Evolutionary conservation across 2,888 invertebrate species (phyloP).

Genomic region (Agrenia bidenticulata): DNA sequence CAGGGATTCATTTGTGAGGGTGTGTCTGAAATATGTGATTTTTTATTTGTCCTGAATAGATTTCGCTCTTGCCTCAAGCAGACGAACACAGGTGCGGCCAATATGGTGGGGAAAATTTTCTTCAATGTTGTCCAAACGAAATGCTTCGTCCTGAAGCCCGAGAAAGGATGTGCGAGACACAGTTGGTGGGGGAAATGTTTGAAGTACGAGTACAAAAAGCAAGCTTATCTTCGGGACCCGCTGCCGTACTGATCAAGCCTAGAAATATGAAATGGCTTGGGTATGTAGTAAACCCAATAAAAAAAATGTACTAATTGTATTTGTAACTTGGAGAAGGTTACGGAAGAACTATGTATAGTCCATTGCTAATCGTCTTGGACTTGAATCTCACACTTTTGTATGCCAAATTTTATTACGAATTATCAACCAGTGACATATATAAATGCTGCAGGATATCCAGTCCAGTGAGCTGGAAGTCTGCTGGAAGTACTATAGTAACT

Average conservation of each 20-base stretch:
- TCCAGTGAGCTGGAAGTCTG: too few relatives aligned
- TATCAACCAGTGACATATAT: too few relatives aligned
- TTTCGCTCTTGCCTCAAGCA: conserved; percentile 90
- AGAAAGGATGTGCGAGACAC: conserved; percentile 72
- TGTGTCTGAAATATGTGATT: too few relatives aligned
- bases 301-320: not conserved
- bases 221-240: conserved; percentile 67
- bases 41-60: too few relatives aligned
- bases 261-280: not conserved
- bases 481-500: too few relatives aligned
- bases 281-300: not conserved
- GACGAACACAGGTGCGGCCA: conserved; percentile 80
- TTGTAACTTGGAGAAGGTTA: not conserved
- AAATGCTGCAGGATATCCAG: too few relatives aligned
- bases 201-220: conserved; percentile 59
- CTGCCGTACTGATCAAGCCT: conserved; percentile 62
- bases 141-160: conserved; percentile 82
- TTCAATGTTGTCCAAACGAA: conserved; percentile 94
- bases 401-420: too few relatives aligned
- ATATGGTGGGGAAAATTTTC: conserved; percentile 87
- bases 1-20: too few relatives aligned
- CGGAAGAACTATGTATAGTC: not conserved
- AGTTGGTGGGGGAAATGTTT: conserved; percentile 81
- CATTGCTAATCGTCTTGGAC: too few relatives aligned
- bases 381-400: too few relatives aligned